Conservation (phyloP, 2,797 vertebrate species). For the Gobionotothen gibberifrons region DNA sequence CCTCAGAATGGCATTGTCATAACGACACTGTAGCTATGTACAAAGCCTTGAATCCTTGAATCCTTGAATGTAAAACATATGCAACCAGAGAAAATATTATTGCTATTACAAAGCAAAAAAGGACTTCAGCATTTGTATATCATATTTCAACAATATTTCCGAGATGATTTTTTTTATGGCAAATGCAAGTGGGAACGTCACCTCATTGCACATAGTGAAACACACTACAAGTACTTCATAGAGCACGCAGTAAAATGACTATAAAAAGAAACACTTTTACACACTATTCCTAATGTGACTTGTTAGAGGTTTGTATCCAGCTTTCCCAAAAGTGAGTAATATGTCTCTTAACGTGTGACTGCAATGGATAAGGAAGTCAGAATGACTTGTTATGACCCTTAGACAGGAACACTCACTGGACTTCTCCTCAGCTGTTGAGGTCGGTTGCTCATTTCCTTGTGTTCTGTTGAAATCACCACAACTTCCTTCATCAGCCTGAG, state of each 20-base stretch:
- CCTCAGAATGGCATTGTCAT: too few relatives aligned
- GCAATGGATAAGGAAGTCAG: not conserved
- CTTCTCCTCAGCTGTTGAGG: rapidly evolving
- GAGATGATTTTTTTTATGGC: not conserved
- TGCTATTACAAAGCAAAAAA: too few relatives aligned
- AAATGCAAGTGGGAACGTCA: not conserved
- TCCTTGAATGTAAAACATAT: not conserved
- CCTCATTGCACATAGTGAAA: not conserved
- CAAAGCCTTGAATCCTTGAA: not conserved
- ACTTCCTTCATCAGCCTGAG: not conserved
- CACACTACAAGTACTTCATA: not conserved
- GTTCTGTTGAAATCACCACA: slow-evolving; percentile 2
- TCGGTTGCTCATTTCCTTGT: not conserved
- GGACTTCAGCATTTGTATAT: too few relatives aligned
- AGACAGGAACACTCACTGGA: slow-evolving; percentile 19
- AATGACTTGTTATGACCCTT: not conserved
- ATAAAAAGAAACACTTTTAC: not conserved
- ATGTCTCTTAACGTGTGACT: not conserved
- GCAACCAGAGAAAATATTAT: too few relatives aligned
- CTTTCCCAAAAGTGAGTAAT: not conserved
- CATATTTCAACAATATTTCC: too few relatives aligned
- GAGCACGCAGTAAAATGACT: not conserved
- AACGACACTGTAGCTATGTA: too few relatives aligned
- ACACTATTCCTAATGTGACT: not conserved
- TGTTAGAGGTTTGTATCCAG: not conserved